Conservation (phyloP, 1,140 invertebrate species). For the Laupala kohalensis region DNA sequence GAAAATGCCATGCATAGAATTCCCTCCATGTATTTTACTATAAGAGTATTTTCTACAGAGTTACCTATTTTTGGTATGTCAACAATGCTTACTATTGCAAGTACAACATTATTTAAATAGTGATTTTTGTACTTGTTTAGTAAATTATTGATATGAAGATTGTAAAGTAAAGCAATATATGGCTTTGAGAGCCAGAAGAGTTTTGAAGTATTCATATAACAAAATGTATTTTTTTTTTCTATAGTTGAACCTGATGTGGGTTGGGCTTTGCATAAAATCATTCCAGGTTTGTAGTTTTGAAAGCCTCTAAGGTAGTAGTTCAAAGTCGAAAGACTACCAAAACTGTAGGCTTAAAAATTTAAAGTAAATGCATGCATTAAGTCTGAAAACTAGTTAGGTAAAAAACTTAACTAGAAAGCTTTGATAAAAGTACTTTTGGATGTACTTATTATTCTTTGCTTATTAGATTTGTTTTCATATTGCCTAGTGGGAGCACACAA, state of each 20-base stretch:
- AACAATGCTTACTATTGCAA: neutral
- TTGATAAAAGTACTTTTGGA: neutral
- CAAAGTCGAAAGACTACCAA: neutral
- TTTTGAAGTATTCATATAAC: neutral
- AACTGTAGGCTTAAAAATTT: neutral
- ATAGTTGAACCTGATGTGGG: neutral
- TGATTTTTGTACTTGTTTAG: neutral
- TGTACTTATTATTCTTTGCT: conserved; percentile 8
- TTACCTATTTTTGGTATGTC: neutral
- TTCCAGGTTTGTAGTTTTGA: neutral
- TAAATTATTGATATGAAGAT: neutral
- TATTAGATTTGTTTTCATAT: neutral
- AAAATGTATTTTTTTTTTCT: neutral
- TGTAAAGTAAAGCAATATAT: neutral
- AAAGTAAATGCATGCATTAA: neutral
- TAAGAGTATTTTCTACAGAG: neutral
- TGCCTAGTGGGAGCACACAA: neutral
- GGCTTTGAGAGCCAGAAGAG: neutral
- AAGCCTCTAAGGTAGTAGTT: neutral
- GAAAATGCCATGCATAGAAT: neutral
- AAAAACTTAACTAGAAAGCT: too few species aligned
- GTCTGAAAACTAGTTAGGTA: too few species aligned
- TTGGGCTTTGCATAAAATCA: neutral
- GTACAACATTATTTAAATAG: neutral
- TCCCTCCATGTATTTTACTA: neutral